Percentiles rank a stretch among this genome's conserved stretches.
Conservation (phyloP, 2,888 invertebrate genomes). For the Melieria crassipennis region DNA sequence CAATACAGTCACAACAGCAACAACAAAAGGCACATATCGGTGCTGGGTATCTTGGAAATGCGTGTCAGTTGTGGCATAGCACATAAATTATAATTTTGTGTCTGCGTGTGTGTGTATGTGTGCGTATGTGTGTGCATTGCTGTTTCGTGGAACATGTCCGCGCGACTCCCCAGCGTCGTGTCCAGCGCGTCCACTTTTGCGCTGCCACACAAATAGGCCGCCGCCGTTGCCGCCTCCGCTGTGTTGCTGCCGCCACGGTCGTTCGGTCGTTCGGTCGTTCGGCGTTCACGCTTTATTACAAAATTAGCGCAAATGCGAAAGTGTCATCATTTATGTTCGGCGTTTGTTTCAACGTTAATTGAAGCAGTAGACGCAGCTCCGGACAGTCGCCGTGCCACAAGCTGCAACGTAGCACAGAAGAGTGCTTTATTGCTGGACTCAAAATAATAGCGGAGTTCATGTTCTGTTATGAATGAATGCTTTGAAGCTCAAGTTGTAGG, state of each 20-base stretch:
- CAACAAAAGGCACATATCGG: not conserved
- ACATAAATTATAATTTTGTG: not conserved
- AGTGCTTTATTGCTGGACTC: not conserved
- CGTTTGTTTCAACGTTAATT: slow-evolving; percentile 2
- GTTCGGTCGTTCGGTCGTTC: not conserved
- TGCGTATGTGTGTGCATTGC: not conserved
- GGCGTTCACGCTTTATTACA: not conserved
- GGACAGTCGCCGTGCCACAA: not conserved
- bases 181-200: no score
- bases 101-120: not conserved
- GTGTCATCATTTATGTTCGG: slow-evolving; percentile 5
- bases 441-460: no score
- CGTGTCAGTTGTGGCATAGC: not conserved
- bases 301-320: slow-evolving; percentile 3
- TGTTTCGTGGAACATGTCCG: not conserved
- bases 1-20: not conserved
- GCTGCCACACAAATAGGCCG: no score
- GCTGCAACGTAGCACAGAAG: not conserved
- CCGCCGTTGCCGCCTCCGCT: no score
- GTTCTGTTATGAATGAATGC: no score
- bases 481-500: no score
- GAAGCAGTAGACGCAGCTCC: not conserved
- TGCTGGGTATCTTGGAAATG: not conserved
- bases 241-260: no score
- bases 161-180: no score